phyloP scores from a whole-genome alignment of 64 coral and sea anemone species.

The Pocillopora damicornis region DNA sequence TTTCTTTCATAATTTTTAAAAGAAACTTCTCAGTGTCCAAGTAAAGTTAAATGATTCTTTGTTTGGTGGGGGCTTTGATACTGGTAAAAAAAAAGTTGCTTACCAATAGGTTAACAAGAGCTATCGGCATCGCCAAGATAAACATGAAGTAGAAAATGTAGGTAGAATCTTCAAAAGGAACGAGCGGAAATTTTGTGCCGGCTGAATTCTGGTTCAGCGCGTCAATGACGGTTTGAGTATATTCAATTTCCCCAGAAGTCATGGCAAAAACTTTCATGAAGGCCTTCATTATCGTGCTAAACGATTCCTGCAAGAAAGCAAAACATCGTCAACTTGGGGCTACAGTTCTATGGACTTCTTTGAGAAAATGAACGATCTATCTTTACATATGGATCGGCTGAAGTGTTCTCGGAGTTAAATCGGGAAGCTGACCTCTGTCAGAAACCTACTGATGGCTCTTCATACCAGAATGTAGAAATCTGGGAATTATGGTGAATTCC shows the following conservation, averaged over 20 bases:
- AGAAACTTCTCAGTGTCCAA: no score
- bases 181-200: neutral
- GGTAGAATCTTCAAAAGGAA: slow-evolving; percentile 44
- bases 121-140: slow-evolving; percentile 58
- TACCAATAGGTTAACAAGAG: slow-evolving; percentile 67
- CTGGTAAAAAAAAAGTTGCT: neutral
- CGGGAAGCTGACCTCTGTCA: no score
- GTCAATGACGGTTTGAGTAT: slow-evolving; percentile 39
- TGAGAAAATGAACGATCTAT: no score
- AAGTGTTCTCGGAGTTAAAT: no score
- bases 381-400: no score
- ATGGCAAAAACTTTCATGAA: slow-evolving; percentile 62
- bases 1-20: no score
- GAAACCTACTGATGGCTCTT: no score
- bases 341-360: no score
- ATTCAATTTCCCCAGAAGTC: slow-evolving; percentile 66
- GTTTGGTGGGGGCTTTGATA: neutral
- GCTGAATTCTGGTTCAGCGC: neutral
- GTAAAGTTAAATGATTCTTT: no score
- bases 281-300: slow-evolving; percentile 27
- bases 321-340: neutral
- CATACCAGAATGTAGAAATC: no score
- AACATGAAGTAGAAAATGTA: slow-evolving; percentile 59
- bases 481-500: no score
- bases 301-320: slow-evolving; percentile 20